Evolutionary conservation across 2,888 invertebrate species (phyloP), one percentile per base, ranked within the genome.

Genomic region (Zygaena filipendulae): DNA sequence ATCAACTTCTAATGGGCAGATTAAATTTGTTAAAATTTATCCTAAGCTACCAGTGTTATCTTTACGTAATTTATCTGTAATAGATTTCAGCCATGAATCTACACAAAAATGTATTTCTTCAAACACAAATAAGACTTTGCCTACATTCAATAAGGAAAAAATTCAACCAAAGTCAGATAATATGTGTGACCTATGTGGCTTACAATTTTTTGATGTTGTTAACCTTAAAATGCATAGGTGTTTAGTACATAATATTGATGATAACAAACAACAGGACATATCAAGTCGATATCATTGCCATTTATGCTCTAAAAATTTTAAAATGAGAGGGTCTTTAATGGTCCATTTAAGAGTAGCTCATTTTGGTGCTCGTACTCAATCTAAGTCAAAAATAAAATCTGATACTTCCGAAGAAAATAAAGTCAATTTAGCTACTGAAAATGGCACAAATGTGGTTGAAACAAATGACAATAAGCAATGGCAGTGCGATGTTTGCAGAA

Each of bases 401-500:
- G 27, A 23, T 12, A 44, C 40, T 29, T 18, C 11, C 27, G 30
- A 35, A 18, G 54, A 57, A 21, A 59, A 59, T 28, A 62, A 59
- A 34, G n/a, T n/a, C n/a, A n/a, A n/a, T n/a, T n/a, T n/a, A n/a
- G n/a, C n/a, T n/a, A n/a, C n/a, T n/a, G n/a, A n/a, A n/a, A n/a
- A n/a, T n/a, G n/a, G n/a, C n/a, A 23, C 45, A 21, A 28, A 33
- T 8, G 49, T 39, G 27, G 41, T 59, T 29, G 66, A 63, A 22
- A 61, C 60, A 55, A 66, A 56, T 43, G 87, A 88, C 39, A 86
- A 85, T 28, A 92, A 92, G 61, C 88, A 90, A 54, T 93, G 92
- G 92, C 88, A 89, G 53, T 93, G 93, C 54, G 91, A 92, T 49
- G 86, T 90, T 23, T 93, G 93, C 61, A 82, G 83, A 30, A 93